Evolutionary conservation across 2,113 vertebrate species (phyloP).

Genomic region (Physeter macrocephalus): DNA sequence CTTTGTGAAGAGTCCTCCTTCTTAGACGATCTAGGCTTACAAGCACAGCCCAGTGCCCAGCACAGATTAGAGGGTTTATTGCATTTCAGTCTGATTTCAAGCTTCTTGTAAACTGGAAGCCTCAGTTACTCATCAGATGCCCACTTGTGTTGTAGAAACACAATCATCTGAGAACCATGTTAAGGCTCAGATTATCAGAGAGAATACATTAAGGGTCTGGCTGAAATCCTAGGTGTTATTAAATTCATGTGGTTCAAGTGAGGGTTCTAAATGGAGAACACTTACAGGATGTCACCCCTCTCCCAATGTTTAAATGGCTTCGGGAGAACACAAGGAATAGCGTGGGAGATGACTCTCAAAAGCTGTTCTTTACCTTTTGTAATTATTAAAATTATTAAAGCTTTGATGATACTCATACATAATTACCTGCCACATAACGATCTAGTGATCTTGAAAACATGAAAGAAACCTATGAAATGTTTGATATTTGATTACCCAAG

Average conservation of each 20-base stretch:
- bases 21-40: not conserved
- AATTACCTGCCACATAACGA: not conserved
- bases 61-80: not conserved
- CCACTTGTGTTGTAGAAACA: not conserved
- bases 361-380: not conserved
- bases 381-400: not conserved
- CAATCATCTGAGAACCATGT: not conserved
- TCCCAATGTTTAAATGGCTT: not conserved
- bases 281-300: not conserved
- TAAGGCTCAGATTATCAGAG: not conserved
- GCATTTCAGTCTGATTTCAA: not conserved
- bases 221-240: not conserved
- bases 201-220: not conserved
- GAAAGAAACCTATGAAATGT: not conserved
- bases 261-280: not conserved
- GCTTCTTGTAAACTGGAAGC: not conserved
- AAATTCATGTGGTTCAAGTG: not conserved
- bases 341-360: not conserved
- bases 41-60: too few relatives aligned
- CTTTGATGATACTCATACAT: not conserved
- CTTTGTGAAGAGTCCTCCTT: not conserved
- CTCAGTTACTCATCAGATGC: not conserved
- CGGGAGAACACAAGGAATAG: not conserved
- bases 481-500: not conserved
- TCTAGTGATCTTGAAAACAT: not conserved